Evolutionary conservation across 2,888 invertebrate genomes (phyloP).

Genomic region (Mythimna albipuncta): DNA sequence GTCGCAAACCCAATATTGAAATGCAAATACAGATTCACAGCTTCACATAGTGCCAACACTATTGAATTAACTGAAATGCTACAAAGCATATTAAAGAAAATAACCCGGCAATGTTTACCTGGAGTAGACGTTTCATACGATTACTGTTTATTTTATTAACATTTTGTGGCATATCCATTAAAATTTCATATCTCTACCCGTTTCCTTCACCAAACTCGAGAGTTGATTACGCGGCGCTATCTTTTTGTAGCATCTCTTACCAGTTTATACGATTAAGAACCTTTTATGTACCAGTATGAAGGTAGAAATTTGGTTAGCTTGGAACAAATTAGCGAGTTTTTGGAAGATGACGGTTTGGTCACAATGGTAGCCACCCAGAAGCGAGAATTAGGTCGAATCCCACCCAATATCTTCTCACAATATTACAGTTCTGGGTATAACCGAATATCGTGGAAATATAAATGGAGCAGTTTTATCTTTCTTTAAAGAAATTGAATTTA

Average conservation of each 20-base stretch:
- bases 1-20: slow-evolving; percentile 28
- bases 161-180: slow-evolving; percentile 60
- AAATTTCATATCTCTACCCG: slow-evolving; percentile 66
- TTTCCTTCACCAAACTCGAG: slow-evolving; percentile 65
- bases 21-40: slow-evolving; percentile 37
- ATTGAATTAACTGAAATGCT: slow-evolving; percentile 39
- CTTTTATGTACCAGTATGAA: slow-evolving; percentile 31
- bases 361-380: slow-evolving; percentile 66
- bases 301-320: slow-evolving; percentile 39
- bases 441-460: slow-evolving; percentile 36
- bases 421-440: slow-evolving; percentile 40
- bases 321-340: slow-evolving; percentile 63
- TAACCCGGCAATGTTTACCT: slow-evolving; percentile 10
- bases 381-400: slow-evolving; percentile 60
- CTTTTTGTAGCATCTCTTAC: slow-evolving; percentile 59
- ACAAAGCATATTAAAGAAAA: slow-evolving; percentile 16
- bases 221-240: slow-evolving; percentile 73
- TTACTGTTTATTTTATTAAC: slow-evolving; percentile 53
- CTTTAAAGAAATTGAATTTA: slow-evolving; percentile 2
- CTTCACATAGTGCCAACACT: slow-evolving; percentile 9
- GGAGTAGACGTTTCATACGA: slow-evolving; percentile 31
- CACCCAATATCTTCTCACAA: slow-evolving; percentile 45
- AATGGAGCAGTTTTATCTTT: slow-evolving; percentile 25
- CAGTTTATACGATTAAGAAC: slow-evolving; percentile 24
- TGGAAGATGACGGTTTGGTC: slow-evolving; percentile 65